phyloP scores from a whole-genome alignment of 2,113 vertebrate species.

The Heterotis niloticus region DNA sequence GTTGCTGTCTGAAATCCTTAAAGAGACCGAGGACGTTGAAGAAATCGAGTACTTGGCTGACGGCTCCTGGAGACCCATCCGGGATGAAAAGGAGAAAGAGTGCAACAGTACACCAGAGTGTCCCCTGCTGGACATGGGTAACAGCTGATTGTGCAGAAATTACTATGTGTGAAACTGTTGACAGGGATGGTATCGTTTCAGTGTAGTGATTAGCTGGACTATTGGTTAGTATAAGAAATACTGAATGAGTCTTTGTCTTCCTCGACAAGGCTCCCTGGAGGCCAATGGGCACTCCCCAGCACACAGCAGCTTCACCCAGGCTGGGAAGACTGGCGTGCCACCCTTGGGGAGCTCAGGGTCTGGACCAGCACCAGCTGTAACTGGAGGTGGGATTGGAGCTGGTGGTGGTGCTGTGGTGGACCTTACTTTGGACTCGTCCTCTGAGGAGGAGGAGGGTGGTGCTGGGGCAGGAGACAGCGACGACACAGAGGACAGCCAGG shows the following conservation, averaged over 20 bases:
- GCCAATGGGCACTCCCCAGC: slow-evolving; percentile 54
- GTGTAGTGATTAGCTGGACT: neutral
- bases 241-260: neutral
- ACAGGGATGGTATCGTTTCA: neutral
- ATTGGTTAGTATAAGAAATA: neutral
- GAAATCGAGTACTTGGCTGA: slow-evolving; percentile 78
- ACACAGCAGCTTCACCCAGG: slow-evolving; percentile 51
- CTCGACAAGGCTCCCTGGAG: slow-evolving; percentile 58
- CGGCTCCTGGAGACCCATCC: slow-evolving; percentile 75
- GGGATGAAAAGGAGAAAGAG: slow-evolving; percentile 62
- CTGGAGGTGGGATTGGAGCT: slow-evolving; percentile 35
- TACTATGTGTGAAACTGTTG: neutral
- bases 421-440: slow-evolving; percentile 75
- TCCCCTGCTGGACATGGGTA: slow-evolving; percentile 65
- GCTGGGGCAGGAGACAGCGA: slow-evolving; percentile 52
- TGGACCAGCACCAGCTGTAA: no score
- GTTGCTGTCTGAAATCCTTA: slow-evolving; percentile 76
- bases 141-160: slow-evolving; percentile 31
- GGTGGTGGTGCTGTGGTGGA: slow-evolving; percentile 60
- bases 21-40: slow-evolving; percentile 62
- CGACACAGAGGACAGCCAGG: slow-evolving; percentile 63
- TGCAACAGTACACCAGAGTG: slow-evolving; percentile 67
- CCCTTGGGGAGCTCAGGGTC: neutral
- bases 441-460: slow-evolving; percentile 56
- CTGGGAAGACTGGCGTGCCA: slow-evolving; percentile 49